phyloP scores from a whole-genome alignment of 2,888 invertebrate genomes.

The Allophyes oxyacanthae region DNA sequence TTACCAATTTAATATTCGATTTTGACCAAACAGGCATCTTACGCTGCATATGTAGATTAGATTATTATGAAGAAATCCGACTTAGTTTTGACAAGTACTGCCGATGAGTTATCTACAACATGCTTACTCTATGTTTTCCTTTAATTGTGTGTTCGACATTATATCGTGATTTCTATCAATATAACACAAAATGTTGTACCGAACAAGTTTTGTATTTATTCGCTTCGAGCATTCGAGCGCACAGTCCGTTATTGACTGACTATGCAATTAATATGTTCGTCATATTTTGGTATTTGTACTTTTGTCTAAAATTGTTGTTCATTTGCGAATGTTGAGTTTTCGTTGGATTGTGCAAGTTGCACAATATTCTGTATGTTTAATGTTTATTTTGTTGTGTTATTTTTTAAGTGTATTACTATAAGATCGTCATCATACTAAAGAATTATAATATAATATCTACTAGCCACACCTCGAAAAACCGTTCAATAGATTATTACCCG shows the following conservation, averaged over 20 bases:
- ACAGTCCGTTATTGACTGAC: conserved; percentile 18
- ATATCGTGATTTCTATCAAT: conserved; percentile 14
- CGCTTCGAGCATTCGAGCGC: conserved; percentile 24
- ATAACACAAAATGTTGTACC: conserved; percentile 5
- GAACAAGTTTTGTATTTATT: conserved; percentile 20
- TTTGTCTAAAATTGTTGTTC: conserved; percentile 2
- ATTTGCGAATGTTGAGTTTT: no score
- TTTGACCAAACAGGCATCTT: no score
- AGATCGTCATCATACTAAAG: no score
- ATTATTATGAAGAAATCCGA: no score
- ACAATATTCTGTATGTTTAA: no score
- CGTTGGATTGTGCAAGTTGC: no score
- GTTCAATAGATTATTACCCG: conserved; percentile 33
- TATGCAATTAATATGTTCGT: conserved; percentile 7
- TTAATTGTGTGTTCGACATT: conserved; percentile 11
- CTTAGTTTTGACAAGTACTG: no score
- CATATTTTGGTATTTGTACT: neutral
- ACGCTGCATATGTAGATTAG: no score
- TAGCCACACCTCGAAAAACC: neutral
- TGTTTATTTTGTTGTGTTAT: no score
- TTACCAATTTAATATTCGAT: no score
- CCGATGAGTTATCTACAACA: neutral
- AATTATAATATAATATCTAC: neutral
- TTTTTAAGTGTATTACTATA: no score
- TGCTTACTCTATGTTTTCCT: conserved; percentile 17